Percentiles rank a stretch among this genome's conserved stretches.
phyloP scores from a whole-genome alignment of 2,888 invertebrate species.

The Amaurobius ferox region DNA sequence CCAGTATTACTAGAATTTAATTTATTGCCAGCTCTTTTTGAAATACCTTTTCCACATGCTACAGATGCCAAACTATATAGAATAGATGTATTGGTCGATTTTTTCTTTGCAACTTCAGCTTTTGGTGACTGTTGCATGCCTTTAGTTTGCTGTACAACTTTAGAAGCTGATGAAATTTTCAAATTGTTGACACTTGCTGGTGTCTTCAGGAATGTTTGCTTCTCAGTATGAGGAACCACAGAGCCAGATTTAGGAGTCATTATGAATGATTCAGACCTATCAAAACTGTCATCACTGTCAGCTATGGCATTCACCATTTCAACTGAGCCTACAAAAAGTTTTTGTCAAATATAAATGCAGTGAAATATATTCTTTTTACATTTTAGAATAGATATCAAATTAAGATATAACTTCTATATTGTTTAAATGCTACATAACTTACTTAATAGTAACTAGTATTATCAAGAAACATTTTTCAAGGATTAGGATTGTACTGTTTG shows the following conservation, averaged over 20 bases:
- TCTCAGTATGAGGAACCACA: neutral
- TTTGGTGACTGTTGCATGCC: neutral
- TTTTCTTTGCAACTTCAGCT: neutral
- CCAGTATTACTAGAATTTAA: neutral
- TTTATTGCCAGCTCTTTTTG: slow-evolving; percentile 19
- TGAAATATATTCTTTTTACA: too few species aligned
- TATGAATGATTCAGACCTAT: neutral
- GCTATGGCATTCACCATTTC: slow-evolving; percentile 3
- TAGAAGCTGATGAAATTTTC: neutral
- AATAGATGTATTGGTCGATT: slow-evolving; percentile 4
- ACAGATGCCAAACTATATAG: slow-evolving; percentile 56
- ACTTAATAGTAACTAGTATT: too few species aligned
- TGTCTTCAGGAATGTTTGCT: neutral
- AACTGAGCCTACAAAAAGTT: neutral
- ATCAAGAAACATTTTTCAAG: too few species aligned
- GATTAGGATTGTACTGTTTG: too few species aligned
- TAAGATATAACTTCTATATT: too few species aligned
- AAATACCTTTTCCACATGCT: slow-evolving; percentile 47
- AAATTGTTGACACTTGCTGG: neutral
- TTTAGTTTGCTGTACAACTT: neutral
- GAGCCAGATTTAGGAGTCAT: neutral
- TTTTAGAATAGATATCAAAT: too few species aligned
- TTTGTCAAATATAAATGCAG: too few species aligned
- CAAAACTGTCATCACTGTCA: slow-evolving; percentile 7
- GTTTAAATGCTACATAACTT: too few species aligned